Conservation (phyloP, 2,113 vertebrate genomes). For the Megalops atlanticus region DNA sequence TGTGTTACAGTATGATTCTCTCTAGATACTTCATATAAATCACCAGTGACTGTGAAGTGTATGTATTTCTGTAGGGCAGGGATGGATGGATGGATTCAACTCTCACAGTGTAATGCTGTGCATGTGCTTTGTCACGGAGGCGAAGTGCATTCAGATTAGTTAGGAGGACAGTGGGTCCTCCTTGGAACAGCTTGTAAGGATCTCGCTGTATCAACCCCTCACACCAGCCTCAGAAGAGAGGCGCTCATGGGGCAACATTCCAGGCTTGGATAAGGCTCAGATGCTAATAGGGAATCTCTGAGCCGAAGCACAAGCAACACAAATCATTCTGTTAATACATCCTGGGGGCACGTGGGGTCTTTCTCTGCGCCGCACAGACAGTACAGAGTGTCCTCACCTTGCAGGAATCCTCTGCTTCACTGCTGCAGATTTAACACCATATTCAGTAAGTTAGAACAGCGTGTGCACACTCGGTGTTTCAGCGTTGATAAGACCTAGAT, state of each 20-base stretch:
- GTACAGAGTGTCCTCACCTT: neutral
- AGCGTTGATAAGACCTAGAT: neutral
- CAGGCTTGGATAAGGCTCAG: neutral
- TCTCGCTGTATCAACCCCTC: neutral
- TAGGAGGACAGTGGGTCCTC: neutral
- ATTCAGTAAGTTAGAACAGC: no score
- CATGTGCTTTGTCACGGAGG: no score
- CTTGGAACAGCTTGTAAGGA: neutral
- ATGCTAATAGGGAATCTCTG: constrained; percentile 16
- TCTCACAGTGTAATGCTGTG: neutral
- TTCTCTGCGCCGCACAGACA: neutral
- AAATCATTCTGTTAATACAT: neutral
- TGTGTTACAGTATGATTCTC: no score
- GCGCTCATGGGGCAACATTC: neutral
- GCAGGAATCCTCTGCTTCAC: no score
- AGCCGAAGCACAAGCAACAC: neutral
- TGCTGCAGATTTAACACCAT: no score
- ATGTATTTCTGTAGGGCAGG: no score
- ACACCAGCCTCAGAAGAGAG: neutral
- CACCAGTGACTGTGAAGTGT: no score
- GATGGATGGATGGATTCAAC: neutral
- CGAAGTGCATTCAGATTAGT: neutral
- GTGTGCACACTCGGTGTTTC: no score
- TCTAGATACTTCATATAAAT: no score
- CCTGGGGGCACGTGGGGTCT: no score